phyloP scores from a whole-genome alignment of 2,797 vertebrate species.

The Hozukius guyotensis region DNA sequence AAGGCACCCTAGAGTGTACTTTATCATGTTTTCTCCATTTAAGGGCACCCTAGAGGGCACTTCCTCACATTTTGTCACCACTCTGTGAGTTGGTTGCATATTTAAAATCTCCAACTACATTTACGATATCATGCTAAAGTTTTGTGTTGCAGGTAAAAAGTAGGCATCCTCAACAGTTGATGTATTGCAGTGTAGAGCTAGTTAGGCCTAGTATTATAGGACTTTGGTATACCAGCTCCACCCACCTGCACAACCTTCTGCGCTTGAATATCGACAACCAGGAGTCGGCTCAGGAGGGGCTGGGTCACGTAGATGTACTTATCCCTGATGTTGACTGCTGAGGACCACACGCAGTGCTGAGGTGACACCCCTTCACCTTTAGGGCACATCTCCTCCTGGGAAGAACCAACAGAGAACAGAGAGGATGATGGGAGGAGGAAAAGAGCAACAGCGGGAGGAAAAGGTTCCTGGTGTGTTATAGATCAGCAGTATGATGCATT shows the following conservation, averaged over 20 bases:
- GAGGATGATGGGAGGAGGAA: conserved; percentile 6
- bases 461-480: background rate
- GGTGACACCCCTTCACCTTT: conserved; percentile 79
- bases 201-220: background rate
- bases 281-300: conserved; percentile 88
- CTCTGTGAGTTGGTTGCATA: background rate
- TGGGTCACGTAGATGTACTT: conserved; percentile 93
- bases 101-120: background rate
- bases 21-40: no score
- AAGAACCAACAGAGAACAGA: conserved; percentile 44
- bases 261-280: conserved; percentile 91
- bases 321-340: conserved; percentile 92
- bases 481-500: background rate
- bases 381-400: conserved; percentile 94
- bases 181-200: background rate
- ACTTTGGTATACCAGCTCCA: conserved; percentile 10
- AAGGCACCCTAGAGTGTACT: no score
- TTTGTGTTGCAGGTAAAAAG: background rate
- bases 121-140: background rate
- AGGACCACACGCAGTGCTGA: conserved; percentile 91
- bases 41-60: no score
- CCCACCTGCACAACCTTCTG: conserved; percentile 95
- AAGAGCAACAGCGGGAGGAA: background rate
- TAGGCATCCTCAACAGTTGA: background rate
- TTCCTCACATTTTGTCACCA: no score